Conservation (phyloP, 2,888 invertebrate species). For the Pseudanteris insignis region DNA sequence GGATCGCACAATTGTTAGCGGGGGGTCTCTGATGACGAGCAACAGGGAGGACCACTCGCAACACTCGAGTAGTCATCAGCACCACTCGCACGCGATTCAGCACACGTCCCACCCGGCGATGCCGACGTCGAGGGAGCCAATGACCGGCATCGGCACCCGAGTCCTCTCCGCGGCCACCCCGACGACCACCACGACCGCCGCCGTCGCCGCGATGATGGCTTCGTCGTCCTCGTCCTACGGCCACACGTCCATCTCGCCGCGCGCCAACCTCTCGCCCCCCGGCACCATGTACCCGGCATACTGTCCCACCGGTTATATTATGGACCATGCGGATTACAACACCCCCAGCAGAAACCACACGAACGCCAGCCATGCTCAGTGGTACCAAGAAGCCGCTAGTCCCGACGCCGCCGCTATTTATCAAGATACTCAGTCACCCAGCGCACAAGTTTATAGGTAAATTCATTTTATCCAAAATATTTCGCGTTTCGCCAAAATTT, state of each 20-base stretch:
- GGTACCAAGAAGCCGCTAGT: conserved; percentile 64
- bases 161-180: conserved; percentile 51
- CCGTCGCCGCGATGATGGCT: conserved; percentile 62
- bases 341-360: conserved; percentile 57
- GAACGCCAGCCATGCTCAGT: conserved; percentile 58
- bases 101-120: conserved; percentile 56
- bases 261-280: conserved; percentile 59
- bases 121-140: conserved; percentile 50
- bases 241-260: conserved; percentile 55
- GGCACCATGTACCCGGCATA: conserved; percentile 62
- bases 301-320: conserved; percentile 61
- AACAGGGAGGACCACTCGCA: conserved; percentile 37
- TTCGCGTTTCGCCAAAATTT: too few relatives aligned
- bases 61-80: conserved; percentile 49
- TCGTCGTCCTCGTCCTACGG: conserved; percentile 56
- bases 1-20: conserved; percentile 70
- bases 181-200: conserved; percentile 58
- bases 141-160: conserved; percentile 44
- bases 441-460: conserved; percentile 64
- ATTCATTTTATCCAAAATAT: too few relatives aligned
- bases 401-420: conserved; percentile 63
- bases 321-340: conserved; percentile 64
- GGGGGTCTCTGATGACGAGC: conserved; percentile 72
- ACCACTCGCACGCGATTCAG: conserved; percentile 49
- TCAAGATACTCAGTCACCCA: conserved; percentile 64